Percentiles rank a stretch among this genome's conserved stretches.
phyloP scores from a whole-genome alignment of 2,888 invertebrate genomes.

The Alloplasta piceator region DNA sequence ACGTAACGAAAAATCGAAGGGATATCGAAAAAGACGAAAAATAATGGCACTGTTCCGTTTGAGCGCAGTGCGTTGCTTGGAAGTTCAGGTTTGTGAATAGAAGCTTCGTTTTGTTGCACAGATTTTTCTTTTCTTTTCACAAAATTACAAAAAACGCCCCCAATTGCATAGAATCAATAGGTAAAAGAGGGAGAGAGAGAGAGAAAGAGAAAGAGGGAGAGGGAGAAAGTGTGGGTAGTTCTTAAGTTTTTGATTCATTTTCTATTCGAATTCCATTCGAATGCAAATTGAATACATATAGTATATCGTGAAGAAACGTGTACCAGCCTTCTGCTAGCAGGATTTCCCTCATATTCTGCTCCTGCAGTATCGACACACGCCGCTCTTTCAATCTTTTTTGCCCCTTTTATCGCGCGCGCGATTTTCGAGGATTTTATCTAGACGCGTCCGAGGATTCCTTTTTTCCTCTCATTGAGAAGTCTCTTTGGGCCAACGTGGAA shows the following conservation, averaged over 20 bases:
- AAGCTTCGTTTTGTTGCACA: conserved; percentile 3
- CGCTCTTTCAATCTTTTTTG: conserved; percentile 24
- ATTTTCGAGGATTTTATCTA: not conserved
- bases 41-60: conserved; percentile 81
- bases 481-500: not conserved
- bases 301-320: not conserved
- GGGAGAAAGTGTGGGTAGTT: not conserved
- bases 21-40: conserved; percentile 45
- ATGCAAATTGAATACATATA: not conserved
- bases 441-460: not conserved
- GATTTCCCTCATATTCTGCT: not conserved
- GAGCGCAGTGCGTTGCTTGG: conserved; percentile 79
- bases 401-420: no score
- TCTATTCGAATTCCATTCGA: not conserved
- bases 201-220: not conserved
- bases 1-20: conserved; percentile 44
- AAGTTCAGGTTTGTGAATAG: conserved; percentile 78
- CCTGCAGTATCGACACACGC: not conserved
- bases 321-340: conserved; percentile 17
- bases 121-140: conserved; percentile 2
- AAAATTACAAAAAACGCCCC: not conserved
- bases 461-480: not conserved
- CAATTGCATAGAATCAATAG: not conserved
- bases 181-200: not conserved
- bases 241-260: not conserved